These are phyloP conservation scores for Percopsis transmontana DNA, from an alignment of 2,113 vertebrate genomes.

Conservation along the genomic window DNA sequence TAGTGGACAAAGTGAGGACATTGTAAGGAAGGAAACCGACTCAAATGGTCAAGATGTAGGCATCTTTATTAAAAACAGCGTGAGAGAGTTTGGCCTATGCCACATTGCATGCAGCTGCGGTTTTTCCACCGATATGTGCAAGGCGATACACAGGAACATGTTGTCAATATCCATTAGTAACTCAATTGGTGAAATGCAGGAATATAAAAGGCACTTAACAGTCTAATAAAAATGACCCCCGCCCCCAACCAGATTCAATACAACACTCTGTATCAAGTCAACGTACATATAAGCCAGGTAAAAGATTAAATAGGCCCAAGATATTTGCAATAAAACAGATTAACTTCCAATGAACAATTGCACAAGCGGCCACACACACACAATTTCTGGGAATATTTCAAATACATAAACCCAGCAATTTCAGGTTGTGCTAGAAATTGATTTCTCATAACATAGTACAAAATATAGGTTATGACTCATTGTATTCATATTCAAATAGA, in stretches of 20 bases:
- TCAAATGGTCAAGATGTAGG: background rate
- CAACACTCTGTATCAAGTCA: background rate
- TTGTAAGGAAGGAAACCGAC: conserved; percentile 9
- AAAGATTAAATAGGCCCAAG: too few relatives aligned
- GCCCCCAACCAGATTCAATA: background rate
- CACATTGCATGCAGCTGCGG: conserved; percentile 34
- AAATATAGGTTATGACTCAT: conserved; percentile 33
- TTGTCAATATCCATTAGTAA: conserved; percentile 10
- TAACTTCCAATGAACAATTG: conserved; percentile 27
- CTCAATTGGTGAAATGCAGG: conserved; percentile 33
- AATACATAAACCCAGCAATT: background rate
- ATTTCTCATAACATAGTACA: conserved; percentile 23
- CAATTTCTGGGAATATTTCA: conserved; percentile 3
- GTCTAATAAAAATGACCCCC: conserved; percentile 7
- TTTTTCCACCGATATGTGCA: conserved; percentile 33
- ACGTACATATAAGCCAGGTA: too few relatives aligned
- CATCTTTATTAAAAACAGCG: conserved; percentile 52
- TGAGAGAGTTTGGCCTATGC: conserved; percentile 31
- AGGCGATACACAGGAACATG: conserved; percentile 34
- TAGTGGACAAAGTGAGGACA: conserved; percentile 54
- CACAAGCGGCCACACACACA: conserved; percentile 7
- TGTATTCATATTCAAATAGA: conserved; percentile 26
- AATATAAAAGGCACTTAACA: conserved; percentile 74
- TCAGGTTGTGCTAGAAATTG: conserved; percentile 24
- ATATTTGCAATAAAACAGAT: too few relatives aligned